Conservation (phyloP, 2,888 invertebrate genomes). For the Halictus ligatus region DNA sequence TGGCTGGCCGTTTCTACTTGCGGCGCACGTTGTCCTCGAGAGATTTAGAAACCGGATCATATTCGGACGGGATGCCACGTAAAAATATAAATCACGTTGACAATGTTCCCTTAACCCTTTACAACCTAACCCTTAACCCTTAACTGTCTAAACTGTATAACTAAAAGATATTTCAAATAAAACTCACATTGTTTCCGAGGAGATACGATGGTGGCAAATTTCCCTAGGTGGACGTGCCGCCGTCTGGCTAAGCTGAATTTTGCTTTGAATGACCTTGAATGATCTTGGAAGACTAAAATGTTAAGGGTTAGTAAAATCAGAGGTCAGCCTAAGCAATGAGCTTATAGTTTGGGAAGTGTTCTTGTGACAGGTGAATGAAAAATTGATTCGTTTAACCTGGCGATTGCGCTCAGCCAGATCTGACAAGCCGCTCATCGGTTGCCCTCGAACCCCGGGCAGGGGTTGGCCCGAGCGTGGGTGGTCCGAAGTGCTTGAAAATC, state of each 20-base stretch:
- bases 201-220: too few species aligned
- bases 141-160: too few species aligned
- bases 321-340: too few species aligned
- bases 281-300: background rate
- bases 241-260: background rate
- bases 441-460: background rate
- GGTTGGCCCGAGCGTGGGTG: background rate
- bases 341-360: background rate
- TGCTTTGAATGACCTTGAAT: background rate
- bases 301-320: background rate
- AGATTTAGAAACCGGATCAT: background rate
- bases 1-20: background rate
- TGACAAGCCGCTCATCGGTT: constrained; percentile 66
- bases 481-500: constrained; percentile 55
- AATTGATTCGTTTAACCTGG: constrained; percentile 83
- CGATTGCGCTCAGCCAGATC: constrained; percentile 75
- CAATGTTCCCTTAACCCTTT: too few species aligned
- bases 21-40: background rate
- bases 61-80: background rate
- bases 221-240: too few species aligned
- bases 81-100: too few species aligned
- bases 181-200: too few species aligned
- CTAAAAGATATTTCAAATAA: too few species aligned
- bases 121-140: too few species aligned
- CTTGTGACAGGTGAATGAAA: constrained; percentile 70